Percentiles rank a stretch among this genome's conserved stretches.
Conservation (phyloP, 2,113 vertebrate species). For the Xenus cinereus region DNA sequence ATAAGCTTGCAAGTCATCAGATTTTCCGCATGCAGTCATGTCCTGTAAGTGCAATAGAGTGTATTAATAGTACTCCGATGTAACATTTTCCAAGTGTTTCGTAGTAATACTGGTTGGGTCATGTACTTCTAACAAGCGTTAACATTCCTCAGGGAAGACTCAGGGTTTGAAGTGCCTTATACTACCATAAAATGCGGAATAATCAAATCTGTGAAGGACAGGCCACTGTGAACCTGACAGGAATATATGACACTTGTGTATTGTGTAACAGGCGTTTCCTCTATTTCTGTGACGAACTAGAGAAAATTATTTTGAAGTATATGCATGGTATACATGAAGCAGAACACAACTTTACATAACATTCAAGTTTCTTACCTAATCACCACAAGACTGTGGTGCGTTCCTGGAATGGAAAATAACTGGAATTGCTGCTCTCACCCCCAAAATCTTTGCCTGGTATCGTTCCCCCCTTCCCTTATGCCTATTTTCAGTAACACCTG, state of each 20-base stretch:
- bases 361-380: not conserved
- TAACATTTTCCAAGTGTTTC: slow-evolving; percentile 59
- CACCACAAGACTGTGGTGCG: rapidly evolving
- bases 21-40: not conserved
- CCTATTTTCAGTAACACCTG: not conserved
- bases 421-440: not conserved
- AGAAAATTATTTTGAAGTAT: not conserved
- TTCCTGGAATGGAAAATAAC: not conserved
- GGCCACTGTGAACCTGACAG: not conserved
- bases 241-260: not conserved
- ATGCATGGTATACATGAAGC: not conserved
- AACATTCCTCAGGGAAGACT: not conserved
- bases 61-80: slow-evolving; percentile 42
- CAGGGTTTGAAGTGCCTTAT: slow-evolving; percentile 12
- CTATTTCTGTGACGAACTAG: not conserved
- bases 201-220: slow-evolving; percentile 34
- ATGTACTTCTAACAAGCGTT: slow-evolving; percentile 25
- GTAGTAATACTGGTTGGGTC: slow-evolving; percentile 10
- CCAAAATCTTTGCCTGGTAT: not conserved
- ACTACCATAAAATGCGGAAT: not conserved
- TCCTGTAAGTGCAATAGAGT: slow-evolving; percentile 9
- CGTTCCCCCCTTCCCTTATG: not conserved
- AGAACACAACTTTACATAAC: not conserved
- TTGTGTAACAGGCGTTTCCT: not conserved
- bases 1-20: slow-evolving; percentile 9